Base-by-base conservation (phyloP, 2,113 vertebrate species). In the Python bivittatus region DNA sequence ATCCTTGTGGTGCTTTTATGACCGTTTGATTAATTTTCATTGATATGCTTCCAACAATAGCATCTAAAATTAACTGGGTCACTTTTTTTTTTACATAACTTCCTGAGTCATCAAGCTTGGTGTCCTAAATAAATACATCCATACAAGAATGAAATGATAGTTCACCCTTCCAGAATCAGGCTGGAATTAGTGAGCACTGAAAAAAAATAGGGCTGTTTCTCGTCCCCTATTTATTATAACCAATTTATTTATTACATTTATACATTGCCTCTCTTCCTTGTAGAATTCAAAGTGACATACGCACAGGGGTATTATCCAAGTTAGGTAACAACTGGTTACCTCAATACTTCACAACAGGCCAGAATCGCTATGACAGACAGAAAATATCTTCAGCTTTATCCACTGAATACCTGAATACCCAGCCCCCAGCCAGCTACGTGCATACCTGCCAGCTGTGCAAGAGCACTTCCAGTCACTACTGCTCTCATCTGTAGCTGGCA, bases 21-120 rank as follows among this genome's bases (percentile, higher is more conserved):
- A 96, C 94, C 95, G 88, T 95, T 97, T 97, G 96, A 97, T 97
- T 97, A 96, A 96, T 97, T 97, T 96, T 96, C 95, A 97, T 95
- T 97, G 96, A 96, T 97, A 96, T 92, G 93, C 87, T 95, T 97
- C 96, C 96, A 97, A 97, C 95, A 97, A 96, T 93, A 96, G 95
- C 96, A 97, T 92, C 93, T 94, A 96, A 95, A 96, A 95, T 96
- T 96, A 97, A 96, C 93, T 96, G 83, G 95, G 95, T 86, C 96
- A 96, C 44, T 61, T 88, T 88, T 91, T 84, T 94, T 96, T 97
- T 97, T 95, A 96, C 96, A 96, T 97, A 97, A 94, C 72, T 94
- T 94, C 91, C 88, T 96, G 93, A 96, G 61, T 96, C 93, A 97
- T 95, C 93, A 95, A 91, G 92, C 93, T 95, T 92, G 1, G 29